A percentile compares a stretch with the other conserved stretches of the same genome.
These are phyloP conservation scores for Scaptomyza montana DNA, from an alignment of 1,140 invertebrate species.

Conservation along the genomic window DNA sequence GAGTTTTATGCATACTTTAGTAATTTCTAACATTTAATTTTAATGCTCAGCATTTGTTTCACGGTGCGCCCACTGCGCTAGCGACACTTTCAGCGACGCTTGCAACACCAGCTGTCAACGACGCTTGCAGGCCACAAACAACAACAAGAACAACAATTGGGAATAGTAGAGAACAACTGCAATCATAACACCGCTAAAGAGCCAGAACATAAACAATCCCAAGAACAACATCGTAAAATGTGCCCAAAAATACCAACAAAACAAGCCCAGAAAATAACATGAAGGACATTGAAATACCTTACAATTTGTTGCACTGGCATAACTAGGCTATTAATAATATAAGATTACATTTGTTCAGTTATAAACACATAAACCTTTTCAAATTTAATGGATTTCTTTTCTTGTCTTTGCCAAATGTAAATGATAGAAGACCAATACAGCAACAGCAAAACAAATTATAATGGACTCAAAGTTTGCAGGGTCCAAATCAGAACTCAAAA, in stretches of 20 bases:
- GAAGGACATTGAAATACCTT: constrained; percentile 10
- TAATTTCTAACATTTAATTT: neutral
- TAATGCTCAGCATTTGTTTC: constrained; percentile 2
- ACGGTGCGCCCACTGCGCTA: constrained; percentile 37
- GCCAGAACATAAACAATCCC: constrained; percentile 71
- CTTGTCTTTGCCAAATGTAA: too few relatives aligned
- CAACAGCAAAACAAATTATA: too few relatives aligned
- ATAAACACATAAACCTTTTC: too few relatives aligned
- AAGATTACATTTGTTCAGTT: too few relatives aligned
- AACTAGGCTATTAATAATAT: too few relatives aligned
- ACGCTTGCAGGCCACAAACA: constrained; percentile 54
- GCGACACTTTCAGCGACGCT: constrained; percentile 48
- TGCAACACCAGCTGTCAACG: constrained; percentile 69
- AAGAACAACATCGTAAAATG: constrained; percentile 40
- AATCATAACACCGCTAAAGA: constrained; percentile 78
- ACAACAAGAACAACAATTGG: constrained; percentile 38
- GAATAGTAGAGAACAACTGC: constrained; percentile 52
- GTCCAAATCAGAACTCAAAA: too few relatives aligned
- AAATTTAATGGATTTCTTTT: too few relatives aligned
- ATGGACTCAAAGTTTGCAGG: too few relatives aligned
- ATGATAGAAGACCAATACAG: too few relatives aligned
- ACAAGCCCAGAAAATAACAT: constrained; percentile 4
- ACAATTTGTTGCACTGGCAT: neutral
- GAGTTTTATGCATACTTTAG: too few relatives aligned
- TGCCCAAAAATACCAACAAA: constrained; percentile 14